Evolutionary conservation across 1,140 invertebrate species (phyloP).

Genomic region (Papilio dardanus): DNA sequence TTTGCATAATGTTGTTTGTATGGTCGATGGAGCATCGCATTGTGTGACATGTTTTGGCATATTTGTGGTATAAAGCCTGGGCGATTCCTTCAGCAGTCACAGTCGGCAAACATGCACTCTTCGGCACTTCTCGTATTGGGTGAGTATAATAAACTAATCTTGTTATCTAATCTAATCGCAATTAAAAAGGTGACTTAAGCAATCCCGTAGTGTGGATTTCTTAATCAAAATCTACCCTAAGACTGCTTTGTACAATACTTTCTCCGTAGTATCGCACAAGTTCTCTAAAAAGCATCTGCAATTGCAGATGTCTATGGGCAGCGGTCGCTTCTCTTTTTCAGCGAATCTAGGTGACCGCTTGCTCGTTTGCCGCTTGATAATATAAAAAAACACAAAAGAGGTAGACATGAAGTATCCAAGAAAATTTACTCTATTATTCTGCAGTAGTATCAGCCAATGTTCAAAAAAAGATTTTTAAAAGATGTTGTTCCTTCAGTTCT

Average conservation of each 20-base stretch:
- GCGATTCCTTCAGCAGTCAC: not conserved
- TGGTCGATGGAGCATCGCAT: constrained; percentile 19
- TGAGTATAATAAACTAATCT: not conserved
- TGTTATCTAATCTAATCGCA: no score
- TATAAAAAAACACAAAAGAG: no score
- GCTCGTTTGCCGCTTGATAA: no score
- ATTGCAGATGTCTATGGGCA: no score
- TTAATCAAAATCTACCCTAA: no score
- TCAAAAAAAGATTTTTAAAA: not conserved
- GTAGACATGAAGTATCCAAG: no score
- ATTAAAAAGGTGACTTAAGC: not conserved
- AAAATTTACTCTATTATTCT: not conserved
- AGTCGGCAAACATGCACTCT: constrained; percentile 26
- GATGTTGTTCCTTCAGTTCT: constrained; percentile 46
- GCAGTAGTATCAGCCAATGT: not conserved
- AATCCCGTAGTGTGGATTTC: not conserved
- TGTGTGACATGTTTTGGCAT: not conserved
- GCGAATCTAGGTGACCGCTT: no score
- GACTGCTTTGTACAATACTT: no score
- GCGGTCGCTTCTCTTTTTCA: no score
- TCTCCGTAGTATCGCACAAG: no score
- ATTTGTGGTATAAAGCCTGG: not conserved
- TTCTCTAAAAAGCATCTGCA: no score
- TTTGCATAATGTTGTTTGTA: constrained; percentile 18
- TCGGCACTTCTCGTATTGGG: constrained; percentile 15